Evolutionary conservation across 30 jellyfish, hydroid and myxozoan species (phyloP).

Genomic region (Aurelia coerulea): DNA sequence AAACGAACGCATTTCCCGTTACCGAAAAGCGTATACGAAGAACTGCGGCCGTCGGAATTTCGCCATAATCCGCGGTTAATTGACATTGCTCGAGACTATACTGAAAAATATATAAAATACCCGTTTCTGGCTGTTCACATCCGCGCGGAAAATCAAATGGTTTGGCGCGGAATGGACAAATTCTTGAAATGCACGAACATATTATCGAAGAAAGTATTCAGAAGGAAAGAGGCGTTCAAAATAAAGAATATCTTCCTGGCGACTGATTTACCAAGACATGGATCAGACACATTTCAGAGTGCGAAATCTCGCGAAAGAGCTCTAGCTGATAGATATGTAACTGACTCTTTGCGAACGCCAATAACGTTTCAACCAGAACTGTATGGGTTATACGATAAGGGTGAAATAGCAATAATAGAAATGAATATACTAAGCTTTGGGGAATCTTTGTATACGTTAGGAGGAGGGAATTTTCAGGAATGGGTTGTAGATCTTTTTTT

Average conservation of each 20-base stretch:
- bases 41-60: conserved; percentile 78
- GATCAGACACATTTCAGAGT: conserved; percentile 87
- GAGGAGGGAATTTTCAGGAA: conserved; percentile 95
- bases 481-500: conserved; percentile 90
- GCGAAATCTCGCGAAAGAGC: conserved; percentile 60
- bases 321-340: conserved; percentile 25
- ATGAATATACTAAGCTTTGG: conserved; percentile 95
- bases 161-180: conserved; percentile 66
- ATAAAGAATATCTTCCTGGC: conserved; percentile 74
- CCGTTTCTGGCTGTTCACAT: conserved; percentile 91
- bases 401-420: conserved; percentile 93
- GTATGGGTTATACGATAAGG: conserved; percentile 79
- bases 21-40: conserved; percentile 56
- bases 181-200: conserved; percentile 60
- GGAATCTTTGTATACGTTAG: conserved; percentile 91
- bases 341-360: conserved; percentile 49
- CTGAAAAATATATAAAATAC: conserved; percentile 26
- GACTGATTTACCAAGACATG: conserved; percentile 82
- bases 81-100: conserved; percentile 73
- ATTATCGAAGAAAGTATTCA: conserved; percentile 38
- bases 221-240: conserved; percentile 29
- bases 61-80: conserved; percentile 62
- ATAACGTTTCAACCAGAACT: conserved; percentile 57
- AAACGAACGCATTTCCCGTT: conserved; percentile 85
- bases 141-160: conserved; percentile 85